These are phyloP conservation scores for Conchocele bisecta DNA, from an alignment of 2,888 invertebrate genomes.

Conservation along the genomic window DNA sequence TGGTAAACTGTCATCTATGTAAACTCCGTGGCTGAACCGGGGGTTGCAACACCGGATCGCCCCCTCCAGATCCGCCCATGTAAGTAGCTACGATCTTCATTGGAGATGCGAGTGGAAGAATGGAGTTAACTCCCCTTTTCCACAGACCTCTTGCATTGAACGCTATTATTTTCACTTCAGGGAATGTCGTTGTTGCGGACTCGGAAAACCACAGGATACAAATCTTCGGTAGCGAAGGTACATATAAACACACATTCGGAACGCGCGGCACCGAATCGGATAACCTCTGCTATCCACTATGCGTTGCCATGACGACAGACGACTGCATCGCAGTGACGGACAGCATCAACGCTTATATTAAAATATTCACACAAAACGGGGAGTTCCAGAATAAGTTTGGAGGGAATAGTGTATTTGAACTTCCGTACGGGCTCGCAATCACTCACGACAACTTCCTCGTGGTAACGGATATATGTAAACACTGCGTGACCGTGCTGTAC, in stretches of 20 bases:
- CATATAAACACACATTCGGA: constrained; percentile 76
- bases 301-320: constrained; percentile 75
- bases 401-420: constrained; percentile 69
- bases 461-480: constrained; percentile 78
- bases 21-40: too few species aligned
- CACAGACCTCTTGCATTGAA: too few species aligned
- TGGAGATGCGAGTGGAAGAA: too few species aligned
- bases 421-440: constrained; percentile 77
- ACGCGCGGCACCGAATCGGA: constrained; percentile 68
- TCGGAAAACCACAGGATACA: constrained; percentile 79
- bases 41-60: too few species aligned
- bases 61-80: too few species aligned
- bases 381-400: constrained; percentile 67
- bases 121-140: too few species aligned
- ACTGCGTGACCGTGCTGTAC: constrained; percentile 73
- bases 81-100: too few species aligned
- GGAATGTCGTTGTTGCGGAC: constrained; percentile 78
- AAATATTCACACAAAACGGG: constrained; percentile 74
- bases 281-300: constrained; percentile 77
- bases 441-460: constrained; percentile 70
- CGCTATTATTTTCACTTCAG: too few species aligned
- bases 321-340: constrained; percentile 78
- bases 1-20: too few species aligned
- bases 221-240: constrained; percentile 76
- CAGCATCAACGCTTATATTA: constrained; percentile 78